These are phyloP conservation scores for Tromatobia lineatoria DNA, from an alignment of 2,888 invertebrate genomes.

Conservation along the genomic window DNA sequence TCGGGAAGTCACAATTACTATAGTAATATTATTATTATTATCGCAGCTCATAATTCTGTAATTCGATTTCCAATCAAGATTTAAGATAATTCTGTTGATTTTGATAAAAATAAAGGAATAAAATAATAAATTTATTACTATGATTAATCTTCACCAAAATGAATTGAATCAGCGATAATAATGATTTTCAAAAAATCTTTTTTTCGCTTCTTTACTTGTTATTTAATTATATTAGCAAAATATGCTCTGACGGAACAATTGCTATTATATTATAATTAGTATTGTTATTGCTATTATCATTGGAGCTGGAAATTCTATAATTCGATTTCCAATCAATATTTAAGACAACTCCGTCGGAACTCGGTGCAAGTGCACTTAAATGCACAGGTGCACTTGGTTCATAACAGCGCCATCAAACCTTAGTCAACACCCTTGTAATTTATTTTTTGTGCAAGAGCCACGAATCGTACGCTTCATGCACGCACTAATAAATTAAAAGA, in stretches of 20 bases:
- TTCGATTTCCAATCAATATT: background rate
- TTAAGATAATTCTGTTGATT: too few relatives aligned
- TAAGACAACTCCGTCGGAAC: background rate
- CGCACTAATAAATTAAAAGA: too few relatives aligned
- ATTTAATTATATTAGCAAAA: too few relatives aligned
- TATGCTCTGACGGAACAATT: too few relatives aligned
- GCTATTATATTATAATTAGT: too few relatives aligned
- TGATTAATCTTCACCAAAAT: too few relatives aligned
- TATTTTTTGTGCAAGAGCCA: constrained; percentile 9
- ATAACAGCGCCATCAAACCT: constrained; percentile 10
- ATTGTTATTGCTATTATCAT: too few relatives aligned
- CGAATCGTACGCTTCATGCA: background rate
- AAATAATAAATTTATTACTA: background rate
- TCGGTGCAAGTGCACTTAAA: constrained; percentile 4
- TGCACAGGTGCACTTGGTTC: constrained; percentile 25
- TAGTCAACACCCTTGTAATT: constrained; percentile 1
- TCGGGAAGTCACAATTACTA: background rate
- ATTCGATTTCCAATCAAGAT: background rate
- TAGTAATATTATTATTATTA: background rate
- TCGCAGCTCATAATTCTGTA: background rate
- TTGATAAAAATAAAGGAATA: background rate
- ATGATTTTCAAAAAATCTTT: too few relatives aligned
- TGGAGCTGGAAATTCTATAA: background rate
- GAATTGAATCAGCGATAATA: too few relatives aligned
- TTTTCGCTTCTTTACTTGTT: too few relatives aligned